Percentiles rank a stretch among this genome's conserved stretches.
These are phyloP conservation scores for Ceriagrion tenellum DNA, from an alignment of 2,888 invertebrate genomes.

Conservation along the genomic window DNA sequence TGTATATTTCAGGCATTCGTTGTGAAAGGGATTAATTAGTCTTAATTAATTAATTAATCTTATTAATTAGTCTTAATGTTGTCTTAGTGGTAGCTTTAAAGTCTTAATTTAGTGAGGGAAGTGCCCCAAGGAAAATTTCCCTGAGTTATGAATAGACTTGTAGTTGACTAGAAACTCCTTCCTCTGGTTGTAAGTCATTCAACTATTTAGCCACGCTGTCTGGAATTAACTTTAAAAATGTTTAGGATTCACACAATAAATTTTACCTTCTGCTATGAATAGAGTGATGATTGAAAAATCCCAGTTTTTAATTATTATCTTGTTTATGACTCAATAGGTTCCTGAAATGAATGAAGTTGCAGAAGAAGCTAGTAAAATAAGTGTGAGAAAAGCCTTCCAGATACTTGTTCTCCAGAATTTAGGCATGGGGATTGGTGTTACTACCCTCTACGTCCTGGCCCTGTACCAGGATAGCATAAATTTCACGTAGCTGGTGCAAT, in stretches of 20 bases:
- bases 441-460: slow-evolving; percentile 77
- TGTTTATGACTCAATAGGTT: slow-evolving; percentile 74
- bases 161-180: too few species aligned
- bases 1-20: too few species aligned
- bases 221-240: too few species aligned
- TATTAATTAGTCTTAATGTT: too few species aligned
- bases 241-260: neutral
- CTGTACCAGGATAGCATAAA: slow-evolving; percentile 76
- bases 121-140: too few species aligned
- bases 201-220: too few species aligned
- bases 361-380: slow-evolving; percentile 76
- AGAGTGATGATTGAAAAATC: neutral
- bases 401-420: slow-evolving; percentile 78
- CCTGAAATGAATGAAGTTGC: slow-evolving; percentile 78
- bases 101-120: too few species aligned
- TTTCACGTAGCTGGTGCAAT: slow-evolving; percentile 70
- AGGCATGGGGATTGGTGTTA: slow-evolving; percentile 77
- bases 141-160: too few species aligned
- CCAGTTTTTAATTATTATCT: neutral
- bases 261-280: neutral
- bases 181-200: too few species aligned
- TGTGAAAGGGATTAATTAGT: too few species aligned
- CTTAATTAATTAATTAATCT: too few species aligned
- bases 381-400: slow-evolving; percentile 75
- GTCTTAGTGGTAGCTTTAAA: too few species aligned